Base-by-base conservation (phyloP, 2,113 vertebrate genomes). In the Papio anubis region DNA sequence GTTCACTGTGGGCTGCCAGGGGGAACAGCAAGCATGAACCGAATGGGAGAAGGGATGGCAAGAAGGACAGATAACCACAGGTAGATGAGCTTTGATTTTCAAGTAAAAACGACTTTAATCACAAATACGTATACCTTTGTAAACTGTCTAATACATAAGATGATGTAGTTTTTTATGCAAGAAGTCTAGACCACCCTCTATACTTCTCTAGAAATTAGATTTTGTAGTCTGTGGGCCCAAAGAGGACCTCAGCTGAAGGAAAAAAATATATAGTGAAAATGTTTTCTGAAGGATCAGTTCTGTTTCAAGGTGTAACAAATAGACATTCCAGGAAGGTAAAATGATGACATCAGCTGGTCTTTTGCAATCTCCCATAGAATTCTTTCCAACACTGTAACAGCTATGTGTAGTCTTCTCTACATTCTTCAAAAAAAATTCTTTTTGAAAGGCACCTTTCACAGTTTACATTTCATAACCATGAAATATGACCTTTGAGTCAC, bases 401-500 rank as follows among this genome's bases (percentile, higher is more conserved):
- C 40, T 94, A 21, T 45, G 30, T 70, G 32, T 45, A 18, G 72
- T 68, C 12, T 93, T 90, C 55, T 59, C 30, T 87, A 27, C n/a
- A 92, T 78, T 83, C 50, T 27, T 40, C 40, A 50, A 64, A 76
- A 76, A 45, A n/a, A 4, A 68, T 8, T 35, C 16, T n/a, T 68
- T 68, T 68, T 32, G 30, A 50, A 80, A 80, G 48, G 18, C 21
- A 57, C 25, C 87, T 80, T 97, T 97, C 90, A 76, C 21, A 87
- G 45, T 73, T 87, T 94, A 35, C 32, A 94, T 88, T 85, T 88
- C 81, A 94, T 45, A 84, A 2, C 23, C 38, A 73, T 43, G 55
- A 93, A 94, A 97, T 79, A 92, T 6, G 35, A 88, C 38, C 40
- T 59, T 66, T 23, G 91, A 82, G 27, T 76, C 55, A 90, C 43